phyloP scores from a whole-genome alignment of 1,140 invertebrate genomes.

The Trichonephila clavipes region DNA sequence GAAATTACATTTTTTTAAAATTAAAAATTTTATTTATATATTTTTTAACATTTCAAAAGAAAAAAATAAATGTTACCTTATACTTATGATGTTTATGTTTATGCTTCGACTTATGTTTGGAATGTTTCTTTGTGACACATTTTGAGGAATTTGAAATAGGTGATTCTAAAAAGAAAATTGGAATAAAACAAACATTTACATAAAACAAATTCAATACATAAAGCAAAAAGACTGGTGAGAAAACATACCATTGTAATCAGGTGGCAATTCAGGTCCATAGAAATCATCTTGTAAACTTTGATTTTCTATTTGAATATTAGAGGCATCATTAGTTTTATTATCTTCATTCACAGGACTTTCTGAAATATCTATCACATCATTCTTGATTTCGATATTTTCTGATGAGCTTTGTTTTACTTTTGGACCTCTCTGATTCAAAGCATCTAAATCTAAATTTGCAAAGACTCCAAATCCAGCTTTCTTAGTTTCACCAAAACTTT shows the following conservation, averaged over 20 bases:
- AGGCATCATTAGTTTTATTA: not conserved
- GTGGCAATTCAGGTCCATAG: conserved; percentile 77
- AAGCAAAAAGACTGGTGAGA: not conserved
- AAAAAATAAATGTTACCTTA: conserved; percentile 7
- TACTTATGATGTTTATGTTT: conserved; percentile 64
- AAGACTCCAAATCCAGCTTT: conserved; percentile 83
- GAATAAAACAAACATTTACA: not conserved
- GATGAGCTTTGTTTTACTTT: not conserved
- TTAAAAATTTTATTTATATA: not conserved
- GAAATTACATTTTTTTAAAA: not conserved
- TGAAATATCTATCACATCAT: not conserved
- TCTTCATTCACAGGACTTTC: not conserved
- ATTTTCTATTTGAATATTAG: not conserved
- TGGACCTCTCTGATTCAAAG: conserved; percentile 81
- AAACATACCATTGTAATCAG: conserved; percentile 46
- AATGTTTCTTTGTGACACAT: conserved; percentile 10
- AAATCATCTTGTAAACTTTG: conserved; percentile 43
- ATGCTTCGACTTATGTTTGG: conserved; percentile 61
- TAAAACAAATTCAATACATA: not conserved
- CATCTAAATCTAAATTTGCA: conserved; percentile 87
- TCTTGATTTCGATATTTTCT: not conserved
- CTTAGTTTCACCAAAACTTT: conserved; percentile 84
- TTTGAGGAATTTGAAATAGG: conserved; percentile 4
- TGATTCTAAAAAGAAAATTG: conserved; percentile 25
- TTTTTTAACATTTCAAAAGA: too few relatives aligned